These are phyloP conservation scores for Perca flavescens DNA, from an alignment of 2,113 vertebrate genomes.

Conservation along the genomic window DNA sequence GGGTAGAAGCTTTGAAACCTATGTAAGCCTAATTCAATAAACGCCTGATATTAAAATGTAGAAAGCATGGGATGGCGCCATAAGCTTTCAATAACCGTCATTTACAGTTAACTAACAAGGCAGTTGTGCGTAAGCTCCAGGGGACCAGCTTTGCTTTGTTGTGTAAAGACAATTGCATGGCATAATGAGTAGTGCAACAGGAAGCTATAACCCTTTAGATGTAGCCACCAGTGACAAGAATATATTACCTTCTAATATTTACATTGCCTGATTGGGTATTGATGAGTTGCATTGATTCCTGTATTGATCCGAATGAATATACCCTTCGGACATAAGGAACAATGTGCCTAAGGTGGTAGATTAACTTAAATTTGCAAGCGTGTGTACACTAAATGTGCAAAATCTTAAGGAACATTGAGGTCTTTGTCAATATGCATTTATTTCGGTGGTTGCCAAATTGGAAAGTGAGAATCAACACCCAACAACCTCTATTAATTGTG, in stretches of 20 bases:
- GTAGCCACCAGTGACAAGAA: conserved; percentile 4
- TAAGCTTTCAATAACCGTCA: conserved; percentile 33
- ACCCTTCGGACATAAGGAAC: neutral
- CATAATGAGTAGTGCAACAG: neutral
- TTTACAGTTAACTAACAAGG: conserved; percentile 27
- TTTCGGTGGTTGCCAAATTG: neutral
- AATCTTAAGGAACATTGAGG: neutral
- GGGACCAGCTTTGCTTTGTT: neutral
- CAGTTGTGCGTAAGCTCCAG: conserved; percentile 6
- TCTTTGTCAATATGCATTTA: neutral
- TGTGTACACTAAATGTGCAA: neutral
- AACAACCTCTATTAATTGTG: neutral
- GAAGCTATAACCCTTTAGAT: neutral
- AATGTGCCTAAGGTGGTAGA: neutral
- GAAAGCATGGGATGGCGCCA: neutral
- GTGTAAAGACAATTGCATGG: neutral
- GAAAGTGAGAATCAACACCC: neutral
- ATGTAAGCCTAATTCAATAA: conserved; percentile 45
- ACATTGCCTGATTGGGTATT: conserved; percentile 17
- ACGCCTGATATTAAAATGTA: conserved; percentile 2
- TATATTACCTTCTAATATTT: conserved; percentile 17
- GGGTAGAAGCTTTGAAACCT: conserved; percentile 27
- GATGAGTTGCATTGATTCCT: conserved; percentile 14
- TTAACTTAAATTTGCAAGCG: neutral
- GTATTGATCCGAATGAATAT: conserved; percentile 26